Evolutionary conservation across 2,113 vertebrate species (phyloP).

Genomic region (Coturnix japonica): DNA sequence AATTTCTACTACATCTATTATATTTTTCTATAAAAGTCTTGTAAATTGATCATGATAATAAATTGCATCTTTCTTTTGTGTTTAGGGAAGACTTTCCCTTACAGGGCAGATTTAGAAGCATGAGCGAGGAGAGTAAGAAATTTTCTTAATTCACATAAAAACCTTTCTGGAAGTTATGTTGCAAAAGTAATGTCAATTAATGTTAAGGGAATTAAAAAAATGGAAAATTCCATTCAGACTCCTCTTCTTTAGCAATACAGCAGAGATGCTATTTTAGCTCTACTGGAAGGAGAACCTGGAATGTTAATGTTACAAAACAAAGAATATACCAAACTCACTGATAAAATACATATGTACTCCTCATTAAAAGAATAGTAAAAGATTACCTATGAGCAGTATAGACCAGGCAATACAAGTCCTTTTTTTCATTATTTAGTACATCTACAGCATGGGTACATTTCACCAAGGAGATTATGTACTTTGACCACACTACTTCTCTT

Average conservation of each 20-base stretch:
- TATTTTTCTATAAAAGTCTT: constrained; percentile 52
- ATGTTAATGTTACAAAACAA: background rate
- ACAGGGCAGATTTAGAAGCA: background rate
- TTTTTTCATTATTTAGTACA: background rate
- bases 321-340: background rate
- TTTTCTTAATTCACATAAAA: background rate
- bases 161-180: background rate
- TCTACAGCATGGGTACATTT: background rate
- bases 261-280: background rate
- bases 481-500: background rate
- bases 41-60: constrained; percentile 20
- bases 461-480: background rate
- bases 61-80: background rate
- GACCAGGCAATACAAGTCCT: background rate
- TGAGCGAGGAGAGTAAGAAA: background rate
- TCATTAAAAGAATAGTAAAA: background rate
- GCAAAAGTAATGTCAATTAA: background rate
- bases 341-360: background rate
- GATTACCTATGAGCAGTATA: background rate
- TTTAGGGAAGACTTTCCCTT: background rate
- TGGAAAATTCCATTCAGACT: background rate
- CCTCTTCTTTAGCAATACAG: background rate
- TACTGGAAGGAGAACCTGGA: background rate
- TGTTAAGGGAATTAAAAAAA: background rate
- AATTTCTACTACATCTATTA: background rate